A percentile compares a stretch with the other conserved stretches of the same genome.
phyloP scores from a whole-genome alignment of 2,888 invertebrate genomes.

The Xiphydria camelus region DNA sequence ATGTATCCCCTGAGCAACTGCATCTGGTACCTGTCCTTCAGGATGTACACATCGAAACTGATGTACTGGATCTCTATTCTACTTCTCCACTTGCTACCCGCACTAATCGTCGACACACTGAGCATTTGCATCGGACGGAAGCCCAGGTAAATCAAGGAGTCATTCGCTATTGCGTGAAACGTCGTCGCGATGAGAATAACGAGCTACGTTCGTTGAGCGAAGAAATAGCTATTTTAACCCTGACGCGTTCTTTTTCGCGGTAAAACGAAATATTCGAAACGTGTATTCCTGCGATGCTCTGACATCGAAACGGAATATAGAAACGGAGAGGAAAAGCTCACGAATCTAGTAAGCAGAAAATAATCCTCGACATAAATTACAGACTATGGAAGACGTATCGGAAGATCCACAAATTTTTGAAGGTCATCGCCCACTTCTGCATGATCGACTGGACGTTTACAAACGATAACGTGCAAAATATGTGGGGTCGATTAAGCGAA shows the following conservation, averaged over 20 bases:
- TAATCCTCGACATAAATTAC: constrained; percentile 30
- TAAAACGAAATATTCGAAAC: neutral
- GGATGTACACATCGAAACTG: constrained; percentile 62
- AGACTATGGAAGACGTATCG: constrained; percentile 79
- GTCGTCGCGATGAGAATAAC: too few relatives aligned
- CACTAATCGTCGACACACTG: constrained; percentile 68
- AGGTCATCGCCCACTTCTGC: constrained; percentile 75
- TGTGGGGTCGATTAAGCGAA: constrained; percentile 63
- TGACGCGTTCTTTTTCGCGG: too few relatives aligned
- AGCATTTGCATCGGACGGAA: constrained; percentile 67
- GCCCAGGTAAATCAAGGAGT: constrained; percentile 62
- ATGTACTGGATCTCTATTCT: constrained; percentile 63
- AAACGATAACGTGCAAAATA: constrained; percentile 64
- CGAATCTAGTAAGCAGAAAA: too few relatives aligned
- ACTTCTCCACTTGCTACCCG: constrained; percentile 73
- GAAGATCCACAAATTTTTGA: constrained; percentile 78
- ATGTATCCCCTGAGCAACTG: constrained; percentile 61
- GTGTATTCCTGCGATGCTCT: too few relatives aligned
- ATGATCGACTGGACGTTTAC: constrained; percentile 73
- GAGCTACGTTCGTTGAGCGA: too few relatives aligned
- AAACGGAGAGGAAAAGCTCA: too few relatives aligned
- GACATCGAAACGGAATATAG: too few relatives aligned
- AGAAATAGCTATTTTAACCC: too few relatives aligned
- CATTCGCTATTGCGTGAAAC: neutral
- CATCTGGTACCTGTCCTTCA: constrained; percentile 66